Evolutionary conservation across 2,888 invertebrate genomes (phyloP).

Genomic region (Sericinus montela): DNA sequence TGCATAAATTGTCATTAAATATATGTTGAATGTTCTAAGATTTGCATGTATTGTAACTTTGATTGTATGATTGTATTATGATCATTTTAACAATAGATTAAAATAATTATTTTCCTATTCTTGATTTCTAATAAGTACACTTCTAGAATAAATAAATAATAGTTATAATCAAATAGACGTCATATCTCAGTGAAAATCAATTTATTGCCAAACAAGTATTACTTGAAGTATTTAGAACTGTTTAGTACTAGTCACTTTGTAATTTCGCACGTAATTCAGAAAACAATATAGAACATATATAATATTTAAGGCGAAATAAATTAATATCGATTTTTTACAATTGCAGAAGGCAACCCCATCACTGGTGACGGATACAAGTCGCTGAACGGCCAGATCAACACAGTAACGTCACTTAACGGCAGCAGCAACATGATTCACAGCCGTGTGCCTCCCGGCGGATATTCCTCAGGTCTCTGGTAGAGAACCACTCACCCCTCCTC

Average conservation of each 20-base stretch:
- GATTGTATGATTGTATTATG: not conserved
- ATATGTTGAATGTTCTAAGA: too few relatives aligned
- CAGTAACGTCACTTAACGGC: slow-evolving; percentile 66
- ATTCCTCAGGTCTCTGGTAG: slow-evolving; percentile 85
- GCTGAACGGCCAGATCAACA: slow-evolving; percentile 79
- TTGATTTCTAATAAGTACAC: too few relatives aligned
- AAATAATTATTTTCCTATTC: not conserved
- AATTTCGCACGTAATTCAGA: too few relatives aligned
- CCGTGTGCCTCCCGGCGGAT: slow-evolving; percentile 85
- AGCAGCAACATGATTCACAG: slow-evolving; percentile 65
- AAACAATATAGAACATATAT: too few relatives aligned
- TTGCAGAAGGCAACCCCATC: slow-evolving; percentile 80
- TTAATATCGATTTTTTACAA: slow-evolving; percentile 18
- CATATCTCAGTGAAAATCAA: too few relatives aligned
- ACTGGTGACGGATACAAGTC: slow-evolving; percentile 80
- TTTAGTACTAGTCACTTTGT: too few relatives aligned
- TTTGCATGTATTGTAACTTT: slow-evolving; percentile 7
- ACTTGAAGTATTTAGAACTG: too few relatives aligned
- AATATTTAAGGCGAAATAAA: not conserved
- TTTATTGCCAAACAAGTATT: too few relatives aligned
- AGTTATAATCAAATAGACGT: too few relatives aligned
- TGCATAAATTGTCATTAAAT: too few relatives aligned
- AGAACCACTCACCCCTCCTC: slow-evolving; percentile 28
- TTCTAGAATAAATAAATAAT: too few relatives aligned
- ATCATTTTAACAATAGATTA: not conserved